A percentile compares a stretch with the other conserved stretches of the same genome.
Conservation (phyloP, 2,797 vertebrate genomes). For the Odontamblyopus lacepedii region DNA sequence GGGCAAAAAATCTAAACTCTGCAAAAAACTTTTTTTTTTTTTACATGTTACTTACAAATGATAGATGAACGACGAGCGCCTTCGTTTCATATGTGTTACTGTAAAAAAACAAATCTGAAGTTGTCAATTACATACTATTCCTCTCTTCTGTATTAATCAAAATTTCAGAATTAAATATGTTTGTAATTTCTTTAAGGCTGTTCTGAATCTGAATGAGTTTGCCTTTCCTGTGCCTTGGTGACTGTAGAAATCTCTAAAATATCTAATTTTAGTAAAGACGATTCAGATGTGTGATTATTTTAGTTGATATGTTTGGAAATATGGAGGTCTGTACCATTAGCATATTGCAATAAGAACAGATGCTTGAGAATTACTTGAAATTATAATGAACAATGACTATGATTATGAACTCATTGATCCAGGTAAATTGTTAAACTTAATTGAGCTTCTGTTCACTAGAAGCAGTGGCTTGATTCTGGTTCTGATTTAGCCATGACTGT, state of each 20-base stretch:
- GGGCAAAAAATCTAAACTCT: too few species aligned
- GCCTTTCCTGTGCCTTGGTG: background rate
- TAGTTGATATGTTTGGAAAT: background rate
- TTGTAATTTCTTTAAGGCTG: too few species aligned
- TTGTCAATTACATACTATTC: too few species aligned
- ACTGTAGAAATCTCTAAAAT: background rate
- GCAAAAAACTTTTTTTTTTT: too few species aligned
- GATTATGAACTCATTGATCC: background rate
- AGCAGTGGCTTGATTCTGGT: background rate
- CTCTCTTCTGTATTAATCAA: too few species aligned
- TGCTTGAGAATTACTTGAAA: background rate
- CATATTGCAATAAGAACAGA: background rate
- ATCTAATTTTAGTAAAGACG: background rate
- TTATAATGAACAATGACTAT: background rate
- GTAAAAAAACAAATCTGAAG: too few species aligned
- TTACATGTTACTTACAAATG: too few species aligned
- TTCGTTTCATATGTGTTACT: too few species aligned
- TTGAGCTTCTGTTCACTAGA: background rate
- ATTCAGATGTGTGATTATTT: background rate
- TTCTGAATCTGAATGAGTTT: background rate
- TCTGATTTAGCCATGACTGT: background rate
- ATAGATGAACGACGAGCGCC: too few species aligned
- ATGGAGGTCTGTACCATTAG: background rate
- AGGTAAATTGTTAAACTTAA: background rate
- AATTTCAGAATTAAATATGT: too few species aligned